Percentiles rank a stretch among this genome's conserved stretches.
Evolutionary conservation across 2,888 invertebrate species (phyloP).

Genomic region (Dioctria linearis): DNA sequence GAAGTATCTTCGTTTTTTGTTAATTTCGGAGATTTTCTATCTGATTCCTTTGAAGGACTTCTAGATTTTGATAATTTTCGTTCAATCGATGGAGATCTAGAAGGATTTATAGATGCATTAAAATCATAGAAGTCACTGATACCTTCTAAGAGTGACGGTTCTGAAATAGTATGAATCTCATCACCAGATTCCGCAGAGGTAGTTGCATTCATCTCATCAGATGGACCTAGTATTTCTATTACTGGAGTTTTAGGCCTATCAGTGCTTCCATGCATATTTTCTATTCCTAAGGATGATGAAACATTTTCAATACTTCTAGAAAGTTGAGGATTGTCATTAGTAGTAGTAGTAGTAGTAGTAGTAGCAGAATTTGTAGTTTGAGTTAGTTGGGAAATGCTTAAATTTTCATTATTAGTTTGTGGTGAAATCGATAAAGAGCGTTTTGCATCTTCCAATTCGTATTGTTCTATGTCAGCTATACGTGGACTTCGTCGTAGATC

Average conservation of each 20-base stretch:
- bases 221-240: conserved; percentile 6
- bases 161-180: neutral
- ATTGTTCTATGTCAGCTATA: conserved; percentile 67
- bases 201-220: neutral
- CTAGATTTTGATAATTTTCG: conserved; percentile 24
- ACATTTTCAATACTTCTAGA: neutral
- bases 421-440: conserved; percentile 3
- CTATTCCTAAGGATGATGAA: conserved; percentile 1
- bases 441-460: conserved; percentile 62
- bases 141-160: conserved; percentile 64
- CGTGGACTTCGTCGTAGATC: conserved; percentile 68
- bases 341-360: neutral
- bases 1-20: neutral
- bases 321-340: neutral
- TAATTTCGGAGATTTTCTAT: neutral
- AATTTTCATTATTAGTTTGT: conserved; percentile 7
- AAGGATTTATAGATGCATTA: conserved; percentile 67
- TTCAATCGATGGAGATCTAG: conserved; percentile 63
- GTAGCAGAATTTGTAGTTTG: neutral
- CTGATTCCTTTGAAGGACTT: conserved; percentile 10
- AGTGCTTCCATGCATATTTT: neutral
- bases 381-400: conserved; percentile 29
- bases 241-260: conserved; percentile 8
- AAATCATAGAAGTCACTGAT: conserved; percentile 70
- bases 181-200: neutral